Percentiles rank a stretch among this genome's conserved stretches.
These are phyloP conservation scores for Platanista minor DNA, from an alignment of 2,113 vertebrate species.

Conservation along the genomic window DNA sequence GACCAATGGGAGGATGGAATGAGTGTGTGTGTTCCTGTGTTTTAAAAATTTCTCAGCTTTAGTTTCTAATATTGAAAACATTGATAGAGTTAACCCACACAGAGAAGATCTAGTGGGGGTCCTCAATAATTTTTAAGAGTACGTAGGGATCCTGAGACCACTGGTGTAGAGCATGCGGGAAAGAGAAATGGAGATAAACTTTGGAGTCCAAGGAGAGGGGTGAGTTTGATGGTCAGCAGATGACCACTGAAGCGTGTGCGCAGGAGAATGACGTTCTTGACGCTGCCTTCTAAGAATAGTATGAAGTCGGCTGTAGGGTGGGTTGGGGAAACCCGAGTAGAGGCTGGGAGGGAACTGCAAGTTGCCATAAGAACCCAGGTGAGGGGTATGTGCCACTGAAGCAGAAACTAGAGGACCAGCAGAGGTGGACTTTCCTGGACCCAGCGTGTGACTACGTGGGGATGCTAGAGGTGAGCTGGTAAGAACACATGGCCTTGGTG, in stretches of 20 bases:
- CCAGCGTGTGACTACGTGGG: not conserved
- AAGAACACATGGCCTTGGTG: not conserved
- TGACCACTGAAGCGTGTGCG: not conserved
- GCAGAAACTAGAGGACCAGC: not conserved
- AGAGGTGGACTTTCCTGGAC: not conserved
- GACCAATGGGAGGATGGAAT: not conserved
- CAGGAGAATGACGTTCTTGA: not conserved
- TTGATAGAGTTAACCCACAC: not conserved
- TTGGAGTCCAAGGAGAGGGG: not conserved
- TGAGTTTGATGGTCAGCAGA: not conserved
- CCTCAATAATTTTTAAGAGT: not conserved
- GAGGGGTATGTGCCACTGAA: not conserved
- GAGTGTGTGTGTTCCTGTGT: not conserved
- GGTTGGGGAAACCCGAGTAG: not conserved
- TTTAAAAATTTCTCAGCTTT: not conserved
- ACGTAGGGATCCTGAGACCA: not conserved
- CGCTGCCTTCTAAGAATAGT: not conserved
- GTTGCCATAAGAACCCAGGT: not conserved
- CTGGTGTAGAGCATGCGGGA: not conserved
- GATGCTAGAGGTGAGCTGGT: not conserved
- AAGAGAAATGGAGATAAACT: not conserved
- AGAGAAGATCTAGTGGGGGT: not conserved
- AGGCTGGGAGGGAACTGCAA: not conserved
- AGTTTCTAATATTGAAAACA: not conserved
- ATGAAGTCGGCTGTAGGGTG: not conserved